Percentiles rank a stretch among this genome's conserved stretches.
These are phyloP conservation scores for Melanotaenia duboulayi DNA, from an alignment of 2,113 vertebrate genomes.

Conservation along the genomic window DNA sequence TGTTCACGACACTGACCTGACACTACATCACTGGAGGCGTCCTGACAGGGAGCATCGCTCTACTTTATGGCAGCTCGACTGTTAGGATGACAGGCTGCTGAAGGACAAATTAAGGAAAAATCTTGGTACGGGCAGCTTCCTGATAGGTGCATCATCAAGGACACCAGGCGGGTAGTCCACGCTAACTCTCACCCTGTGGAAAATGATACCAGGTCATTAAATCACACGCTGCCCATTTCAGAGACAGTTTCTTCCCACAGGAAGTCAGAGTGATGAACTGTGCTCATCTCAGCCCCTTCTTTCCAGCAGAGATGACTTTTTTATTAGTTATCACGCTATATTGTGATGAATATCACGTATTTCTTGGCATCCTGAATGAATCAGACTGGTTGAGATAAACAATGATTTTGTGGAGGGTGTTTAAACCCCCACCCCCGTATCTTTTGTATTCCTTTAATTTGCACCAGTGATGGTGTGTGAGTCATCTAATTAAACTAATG, in stretches of 20 bases:
- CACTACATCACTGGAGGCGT: background rate
- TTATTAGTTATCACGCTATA: background rate
- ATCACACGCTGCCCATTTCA: constrained; percentile 25
- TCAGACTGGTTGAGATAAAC: background rate
- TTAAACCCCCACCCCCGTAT: too few relatives aligned
- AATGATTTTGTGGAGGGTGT: too few relatives aligned
- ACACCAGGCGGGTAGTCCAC: constrained; percentile 27
- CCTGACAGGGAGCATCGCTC: constrained; percentile 6
- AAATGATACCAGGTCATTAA: constrained; percentile 34
- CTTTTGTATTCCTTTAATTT: constrained; percentile 56
- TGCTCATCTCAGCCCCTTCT: background rate
- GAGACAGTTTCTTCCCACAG: constrained; percentile 20
- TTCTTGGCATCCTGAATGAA: background rate
- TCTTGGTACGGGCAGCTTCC: background rate
- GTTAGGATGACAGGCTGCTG: constrained; percentile 10
- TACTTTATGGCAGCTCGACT: constrained; percentile 1
- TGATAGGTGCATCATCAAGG: constrained; percentile 16
- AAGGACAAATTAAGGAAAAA: constrained; percentile 22
- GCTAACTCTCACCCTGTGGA: constrained; percentile 28
- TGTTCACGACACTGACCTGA: background rate
- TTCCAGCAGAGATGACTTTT: background rate
- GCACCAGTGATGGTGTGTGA: constrained; percentile 21
- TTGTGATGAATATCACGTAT: background rate
- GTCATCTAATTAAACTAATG: constrained; percentile 69
- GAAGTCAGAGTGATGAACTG: constrained; percentile 2